phyloP scores from a whole-genome alignment of 2,113 vertebrate genomes.

The Pogonocichla stellata region DNA sequence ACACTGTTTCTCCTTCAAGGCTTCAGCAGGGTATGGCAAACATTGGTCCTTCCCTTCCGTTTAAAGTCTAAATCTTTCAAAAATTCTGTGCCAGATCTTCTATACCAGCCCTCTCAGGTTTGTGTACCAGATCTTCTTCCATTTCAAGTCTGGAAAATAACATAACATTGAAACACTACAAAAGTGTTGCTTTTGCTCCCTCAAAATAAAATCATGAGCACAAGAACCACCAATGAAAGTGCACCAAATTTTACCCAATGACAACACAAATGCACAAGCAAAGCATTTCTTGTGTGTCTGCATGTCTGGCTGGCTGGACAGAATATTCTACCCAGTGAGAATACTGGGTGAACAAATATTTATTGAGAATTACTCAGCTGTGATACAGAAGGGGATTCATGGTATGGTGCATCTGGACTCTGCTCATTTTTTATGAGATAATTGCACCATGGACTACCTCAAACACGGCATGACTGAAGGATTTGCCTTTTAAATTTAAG shows the following conservation, averaged over 20 bases:
- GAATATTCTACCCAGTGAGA: conserved; percentile 42
- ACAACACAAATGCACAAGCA: not conserved
- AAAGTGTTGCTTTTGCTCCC: not conserved
- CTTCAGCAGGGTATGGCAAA: not conserved
- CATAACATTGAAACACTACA: not conserved
- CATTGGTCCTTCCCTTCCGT: not conserved
- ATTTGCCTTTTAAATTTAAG: conserved; percentile 75
- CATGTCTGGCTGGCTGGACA: not conserved
- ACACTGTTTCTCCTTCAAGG: not conserved
- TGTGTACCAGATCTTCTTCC: not conserved
- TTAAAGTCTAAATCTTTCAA: not conserved
- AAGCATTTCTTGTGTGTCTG: not conserved
- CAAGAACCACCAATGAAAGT: rapidly evolving
- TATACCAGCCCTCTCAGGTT: not conserved
- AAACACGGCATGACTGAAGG: conserved; percentile 66
- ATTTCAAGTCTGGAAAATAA: not conserved
- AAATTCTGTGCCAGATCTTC: not conserved
- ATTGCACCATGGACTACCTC: conserved; percentile 74
- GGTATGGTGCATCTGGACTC: conserved; percentile 75
- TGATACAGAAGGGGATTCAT: conserved; percentile 74
- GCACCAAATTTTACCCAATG: not conserved
- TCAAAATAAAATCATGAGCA: not conserved
- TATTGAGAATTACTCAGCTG: conserved; percentile 83
- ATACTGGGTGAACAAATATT: conserved; percentile 89
- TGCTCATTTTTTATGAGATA: conserved; percentile 78